phyloP scores from a whole-genome alignment of 2,797 vertebrate genomes.

The Acridotheres tristis region DNA sequence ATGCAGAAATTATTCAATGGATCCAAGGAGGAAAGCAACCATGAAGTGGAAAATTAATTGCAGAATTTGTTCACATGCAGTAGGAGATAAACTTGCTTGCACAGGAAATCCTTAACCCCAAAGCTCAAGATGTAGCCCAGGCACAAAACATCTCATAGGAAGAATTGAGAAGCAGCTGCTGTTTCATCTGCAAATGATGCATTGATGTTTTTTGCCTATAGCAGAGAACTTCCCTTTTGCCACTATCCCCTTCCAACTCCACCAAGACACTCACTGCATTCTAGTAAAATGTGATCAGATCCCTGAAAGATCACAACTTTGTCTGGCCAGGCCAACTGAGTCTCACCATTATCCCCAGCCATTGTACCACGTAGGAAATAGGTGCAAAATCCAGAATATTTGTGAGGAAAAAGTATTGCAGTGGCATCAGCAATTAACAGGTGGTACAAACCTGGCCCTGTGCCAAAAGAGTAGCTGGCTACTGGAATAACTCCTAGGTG shows the following conservation, averaged over 20 bases:
- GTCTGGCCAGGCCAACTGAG: background rate
- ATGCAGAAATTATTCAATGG: background rate
- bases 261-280: background rate
- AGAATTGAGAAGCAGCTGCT: background rate
- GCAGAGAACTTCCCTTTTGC: background rate
- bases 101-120: background rate
- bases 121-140: background rate
- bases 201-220: fast-evolving
- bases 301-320: background rate
- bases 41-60: background rate
- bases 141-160: background rate
- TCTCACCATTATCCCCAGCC: background rate
- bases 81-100: background rate
- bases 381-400: background rate
- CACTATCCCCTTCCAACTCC: background rate
- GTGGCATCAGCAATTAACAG: background rate
- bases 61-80: background rate
- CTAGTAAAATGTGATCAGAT: background rate
- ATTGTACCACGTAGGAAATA: background rate
- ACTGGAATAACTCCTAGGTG: background rate
- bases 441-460: background rate
- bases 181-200: background rate
- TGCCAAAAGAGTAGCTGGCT: background rate
- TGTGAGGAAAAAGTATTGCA: background rate
- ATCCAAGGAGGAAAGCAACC: background rate